These are phyloP conservation scores for Salmo trutta DNA, from an alignment of 2,797 vertebrate genomes.

Conservation along the genomic window DNA sequence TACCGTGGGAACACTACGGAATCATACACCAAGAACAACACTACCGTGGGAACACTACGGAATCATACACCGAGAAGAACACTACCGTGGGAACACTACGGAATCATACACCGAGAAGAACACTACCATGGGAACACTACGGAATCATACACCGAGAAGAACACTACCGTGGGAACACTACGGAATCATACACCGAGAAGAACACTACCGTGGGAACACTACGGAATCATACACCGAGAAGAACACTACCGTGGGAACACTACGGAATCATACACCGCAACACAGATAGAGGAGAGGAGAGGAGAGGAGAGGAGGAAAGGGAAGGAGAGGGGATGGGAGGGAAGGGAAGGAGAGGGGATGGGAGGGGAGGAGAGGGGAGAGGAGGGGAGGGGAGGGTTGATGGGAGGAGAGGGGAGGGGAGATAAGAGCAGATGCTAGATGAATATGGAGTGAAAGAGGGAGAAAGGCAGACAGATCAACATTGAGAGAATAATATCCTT, in stretches of 20 bases:
- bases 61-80: background rate
- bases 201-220: slow-evolving; percentile 45
- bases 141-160: background rate
- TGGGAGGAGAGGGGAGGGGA: too few species aligned
- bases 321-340: background rate
- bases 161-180: too few species aligned
- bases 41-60: too few species aligned
- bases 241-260: too few species aligned
- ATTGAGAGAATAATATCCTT: background rate
- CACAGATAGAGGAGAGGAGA: background rate
- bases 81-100: too few species aligned
- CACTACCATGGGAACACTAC: too few species aligned
- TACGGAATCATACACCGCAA: background rate
- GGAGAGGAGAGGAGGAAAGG: too few species aligned
- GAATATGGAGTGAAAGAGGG: too few species aligned
- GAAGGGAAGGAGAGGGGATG: rapidly evolving
- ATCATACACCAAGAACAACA: background rate
- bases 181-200: slow-evolving; percentile 16
- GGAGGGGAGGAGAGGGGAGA: rapidly evolving
- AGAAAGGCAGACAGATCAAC: background rate
- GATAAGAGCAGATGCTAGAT: too few species aligned
- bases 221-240: background rate
- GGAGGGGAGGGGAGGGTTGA: too few species aligned
- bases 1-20: too few species aligned
- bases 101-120: slow-evolving; percentile 1